Conservation (phyloP, 2,797 vertebrate species). For the Halcyon badia region DNA sequence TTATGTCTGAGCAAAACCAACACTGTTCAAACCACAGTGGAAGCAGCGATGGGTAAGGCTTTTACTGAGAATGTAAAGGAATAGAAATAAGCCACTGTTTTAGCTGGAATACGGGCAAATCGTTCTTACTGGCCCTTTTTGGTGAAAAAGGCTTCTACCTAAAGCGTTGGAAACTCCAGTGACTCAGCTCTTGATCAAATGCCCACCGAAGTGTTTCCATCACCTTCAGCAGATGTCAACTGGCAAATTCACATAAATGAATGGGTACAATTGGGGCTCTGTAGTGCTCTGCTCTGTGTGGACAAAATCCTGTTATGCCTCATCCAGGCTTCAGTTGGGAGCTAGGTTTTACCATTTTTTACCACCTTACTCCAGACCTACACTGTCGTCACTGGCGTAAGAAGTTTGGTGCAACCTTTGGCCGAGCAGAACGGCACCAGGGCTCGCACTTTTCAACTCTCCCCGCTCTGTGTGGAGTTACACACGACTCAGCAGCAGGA, state of each 20-base stretch:
- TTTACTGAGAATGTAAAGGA: background rate
- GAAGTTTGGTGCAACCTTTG: rapidly evolving
- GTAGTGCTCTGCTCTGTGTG: background rate
- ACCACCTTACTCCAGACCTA: background rate
- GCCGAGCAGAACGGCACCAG: background rate
- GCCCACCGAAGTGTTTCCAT: conserved; percentile 25
- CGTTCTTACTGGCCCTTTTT: background rate
- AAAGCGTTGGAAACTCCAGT: background rate
- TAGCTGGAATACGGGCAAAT: background rate
- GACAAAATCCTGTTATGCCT: background rate
- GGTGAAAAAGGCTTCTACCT: conserved; percentile 33
- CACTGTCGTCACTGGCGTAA: background rate
- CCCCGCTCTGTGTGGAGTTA: background rate
- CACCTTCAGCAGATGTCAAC: conserved; percentile 31
- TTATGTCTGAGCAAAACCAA: background rate
- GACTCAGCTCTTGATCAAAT: conserved; percentile 54
- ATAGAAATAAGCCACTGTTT: background rate
- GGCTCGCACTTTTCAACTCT: background rate
- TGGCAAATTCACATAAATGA: conserved; percentile 6
- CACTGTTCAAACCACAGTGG: background rate
- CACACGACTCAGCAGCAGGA: background rate
- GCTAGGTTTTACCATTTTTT: background rate
- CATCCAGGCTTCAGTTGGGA: background rate
- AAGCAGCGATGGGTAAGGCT: background rate
- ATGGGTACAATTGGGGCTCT: background rate